Conservation (phyloP, 2,113 vertebrate species). For the Lanius collurio region DNA sequence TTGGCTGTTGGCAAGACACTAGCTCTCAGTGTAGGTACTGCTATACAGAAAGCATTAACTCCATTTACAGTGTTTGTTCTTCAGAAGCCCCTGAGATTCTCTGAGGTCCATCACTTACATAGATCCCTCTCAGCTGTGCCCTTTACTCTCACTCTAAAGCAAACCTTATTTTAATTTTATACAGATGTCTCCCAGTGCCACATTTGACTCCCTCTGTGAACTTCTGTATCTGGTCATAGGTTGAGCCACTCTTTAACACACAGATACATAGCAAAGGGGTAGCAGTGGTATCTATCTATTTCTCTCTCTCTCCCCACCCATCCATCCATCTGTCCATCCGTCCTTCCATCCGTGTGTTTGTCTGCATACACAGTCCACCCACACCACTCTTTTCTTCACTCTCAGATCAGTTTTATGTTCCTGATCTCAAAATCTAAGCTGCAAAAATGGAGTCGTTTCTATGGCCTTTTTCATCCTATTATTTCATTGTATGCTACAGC, state of each 20-base stretch:
- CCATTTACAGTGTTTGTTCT: neutral
- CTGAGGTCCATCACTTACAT: neutral
- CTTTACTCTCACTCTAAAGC: neutral
- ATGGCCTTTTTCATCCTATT: neutral
- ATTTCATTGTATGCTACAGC: neutral
- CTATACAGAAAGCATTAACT: neutral
- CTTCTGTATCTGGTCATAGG: accelerated
- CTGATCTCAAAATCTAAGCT: neutral
- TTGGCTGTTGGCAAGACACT: neutral
- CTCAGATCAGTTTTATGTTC: neutral
- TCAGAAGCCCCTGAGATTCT: neutral
- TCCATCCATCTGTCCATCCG: neutral
- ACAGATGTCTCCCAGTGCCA: neutral
- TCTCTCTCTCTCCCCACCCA: neutral
- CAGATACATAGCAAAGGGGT: neutral
- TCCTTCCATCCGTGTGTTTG: neutral
- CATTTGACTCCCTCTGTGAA: neutral
- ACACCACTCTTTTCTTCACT: neutral
- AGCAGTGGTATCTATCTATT: no score
- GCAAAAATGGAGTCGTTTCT: neutral
- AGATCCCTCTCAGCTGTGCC: neutral
- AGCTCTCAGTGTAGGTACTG: neutral
- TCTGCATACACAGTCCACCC: neutral
- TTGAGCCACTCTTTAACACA: neutral
- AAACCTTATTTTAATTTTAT: neutral